Evolutionary conservation across 1,140 invertebrate genomes (phyloP), one percentile per base, ranked within the genome.

Genomic region (Euura saliciscinereae): DNA sequence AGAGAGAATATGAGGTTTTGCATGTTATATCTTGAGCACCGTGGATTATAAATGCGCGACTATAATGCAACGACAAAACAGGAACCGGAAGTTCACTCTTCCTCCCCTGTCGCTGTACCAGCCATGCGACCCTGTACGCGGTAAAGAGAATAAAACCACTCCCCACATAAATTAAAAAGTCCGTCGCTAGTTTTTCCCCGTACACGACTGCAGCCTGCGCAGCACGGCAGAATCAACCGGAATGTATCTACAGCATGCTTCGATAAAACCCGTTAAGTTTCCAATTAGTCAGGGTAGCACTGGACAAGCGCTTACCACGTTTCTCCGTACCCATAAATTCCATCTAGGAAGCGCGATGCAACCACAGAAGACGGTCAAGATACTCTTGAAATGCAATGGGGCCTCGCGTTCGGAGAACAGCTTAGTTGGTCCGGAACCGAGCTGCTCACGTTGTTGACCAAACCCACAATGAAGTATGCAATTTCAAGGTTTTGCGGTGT

Each of bases 1-100:
- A 28, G 28, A 28, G 28, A 28, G 28, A 73, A 79, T 79, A 79
- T 76, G 75, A 76, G 75, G 77, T 79, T 79, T 78, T 80, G 79
- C 79, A 81, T 82, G 78, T 80, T 82, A 72, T 28, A 28, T 28
- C 28, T 28, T 28, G 28, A 28, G 28, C 28, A 28, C 28, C 28
- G 28, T 28, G 28, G 28, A 78, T 74, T 78, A 78, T 73, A 73
- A 77, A 78, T 77, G 74, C 71, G 72, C 69, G 59, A 70, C 51
- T 59, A 59, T 28, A 65, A 51, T 72, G 67, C 67, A 78, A 65
- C 71, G 72, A 76, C 68, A 76, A 75, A 79, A 78, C 76, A 75
- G 73, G 78, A 79, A 80, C 78, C 78, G 78, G 78, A 79, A 78
- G 78, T 59, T 59, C 51, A 11, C 51, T 59, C 13, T 6, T 59